These are phyloP conservation scores for Centropus unirufus DNA, from an alignment of 2,113 vertebrate genomes.

Conservation along the genomic window DNA sequence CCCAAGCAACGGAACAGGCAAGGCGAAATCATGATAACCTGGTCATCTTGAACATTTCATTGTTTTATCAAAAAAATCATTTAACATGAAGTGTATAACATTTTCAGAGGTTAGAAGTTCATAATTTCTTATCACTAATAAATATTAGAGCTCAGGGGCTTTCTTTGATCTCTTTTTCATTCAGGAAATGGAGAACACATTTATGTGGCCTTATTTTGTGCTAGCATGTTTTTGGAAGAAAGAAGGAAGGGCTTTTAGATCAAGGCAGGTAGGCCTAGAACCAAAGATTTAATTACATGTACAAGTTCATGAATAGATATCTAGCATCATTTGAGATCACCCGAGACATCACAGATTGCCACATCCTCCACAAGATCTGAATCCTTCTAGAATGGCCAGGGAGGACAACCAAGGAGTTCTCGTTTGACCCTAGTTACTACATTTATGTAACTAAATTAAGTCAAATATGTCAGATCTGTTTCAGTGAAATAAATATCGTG, in stretches of 20 bases:
- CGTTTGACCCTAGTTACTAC: background rate
- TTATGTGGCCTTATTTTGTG: background rate
- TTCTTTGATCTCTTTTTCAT: background rate
- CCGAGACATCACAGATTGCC: background rate
- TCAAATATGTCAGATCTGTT: background rate
- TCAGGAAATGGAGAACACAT: background rate
- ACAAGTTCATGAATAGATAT: background rate
- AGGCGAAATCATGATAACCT: background rate
- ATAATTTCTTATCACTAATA: background rate
- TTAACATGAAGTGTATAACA: background rate
- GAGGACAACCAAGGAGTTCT: background rate
- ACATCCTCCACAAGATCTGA: background rate
- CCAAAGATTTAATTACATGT: background rate
- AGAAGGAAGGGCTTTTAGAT: background rate
- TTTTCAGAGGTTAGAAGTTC: background rate
- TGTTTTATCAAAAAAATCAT: background rate
- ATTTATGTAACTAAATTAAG: background rate
- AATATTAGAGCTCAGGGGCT: background rate
- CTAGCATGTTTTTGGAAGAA: background rate
- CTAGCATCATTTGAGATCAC: background rate
- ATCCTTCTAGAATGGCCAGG: background rate
- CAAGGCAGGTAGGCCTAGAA: background rate
- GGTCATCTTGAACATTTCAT: background rate
- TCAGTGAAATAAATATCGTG: conserved; percentile 2
- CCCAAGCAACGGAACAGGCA: background rate